Percentiles rank a stretch among this genome's conserved stretches.
These are phyloP conservation scores for Chaetura pelagica DNA, from an alignment of 2,113 vertebrate genomes.

Conservation along the genomic window DNA sequence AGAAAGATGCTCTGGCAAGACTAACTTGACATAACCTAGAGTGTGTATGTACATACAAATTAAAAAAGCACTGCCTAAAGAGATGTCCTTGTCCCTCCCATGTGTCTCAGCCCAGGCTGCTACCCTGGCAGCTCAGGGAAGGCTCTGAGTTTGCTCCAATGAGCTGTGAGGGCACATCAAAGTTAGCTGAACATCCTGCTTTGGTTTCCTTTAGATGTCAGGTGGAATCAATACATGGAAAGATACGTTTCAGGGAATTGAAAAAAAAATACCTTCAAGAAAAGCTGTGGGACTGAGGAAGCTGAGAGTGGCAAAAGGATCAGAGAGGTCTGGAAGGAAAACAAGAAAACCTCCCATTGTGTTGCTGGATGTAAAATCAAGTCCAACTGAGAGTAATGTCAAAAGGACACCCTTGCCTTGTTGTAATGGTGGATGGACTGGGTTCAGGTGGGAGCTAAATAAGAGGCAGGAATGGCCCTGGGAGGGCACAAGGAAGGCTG, in stretches of 20 bases:
- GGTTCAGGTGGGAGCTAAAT: neutral
- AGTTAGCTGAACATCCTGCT: neutral
- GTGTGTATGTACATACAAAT: neutral
- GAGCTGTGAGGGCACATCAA: neutral
- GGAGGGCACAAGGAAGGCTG: neutral
- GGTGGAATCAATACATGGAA: neutral
- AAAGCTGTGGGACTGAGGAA: neutral
- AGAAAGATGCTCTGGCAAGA: slow-evolving; percentile 2
- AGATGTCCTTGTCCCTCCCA: neutral
- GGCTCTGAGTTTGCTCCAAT: neutral
- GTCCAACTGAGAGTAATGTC: neutral
- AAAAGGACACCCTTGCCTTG: neutral
- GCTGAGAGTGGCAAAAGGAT: neutral
- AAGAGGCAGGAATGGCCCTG: neutral
- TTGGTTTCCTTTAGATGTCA: neutral
- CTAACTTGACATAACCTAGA: neutral
- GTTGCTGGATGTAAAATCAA: neutral
- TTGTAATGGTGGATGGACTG: neutral
- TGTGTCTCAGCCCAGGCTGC: neutral
- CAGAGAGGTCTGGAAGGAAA: neutral
- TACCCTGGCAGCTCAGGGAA: neutral
- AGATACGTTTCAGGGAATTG: neutral
- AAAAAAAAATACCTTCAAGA: neutral
- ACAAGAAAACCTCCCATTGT: neutral
- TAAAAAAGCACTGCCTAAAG: neutral